Evolutionary conservation across 2,797 vertebrate species (phyloP).

Genomic region (Lycodopsis pacificus): DNA sequence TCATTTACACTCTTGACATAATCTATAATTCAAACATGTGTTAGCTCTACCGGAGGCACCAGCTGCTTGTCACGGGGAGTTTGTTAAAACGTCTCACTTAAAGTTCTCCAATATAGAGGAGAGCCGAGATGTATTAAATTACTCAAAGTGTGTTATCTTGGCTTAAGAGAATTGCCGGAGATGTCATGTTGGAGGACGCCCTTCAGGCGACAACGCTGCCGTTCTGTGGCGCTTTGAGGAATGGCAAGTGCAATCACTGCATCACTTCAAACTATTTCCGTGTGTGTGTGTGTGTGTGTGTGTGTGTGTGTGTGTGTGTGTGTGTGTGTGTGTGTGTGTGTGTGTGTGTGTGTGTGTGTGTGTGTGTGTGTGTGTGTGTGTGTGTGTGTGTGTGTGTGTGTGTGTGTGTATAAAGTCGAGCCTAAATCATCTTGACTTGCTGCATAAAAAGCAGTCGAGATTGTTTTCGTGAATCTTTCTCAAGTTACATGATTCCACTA

Average conservation of each 20-base stretch:
- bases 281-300: no score
- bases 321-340: no score
- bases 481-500: background rate
- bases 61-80: conserved; percentile 68
- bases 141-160: conserved; percentile 62
- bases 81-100: conserved; percentile 75
- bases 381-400: no score
- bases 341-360: no score
- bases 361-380: no score
- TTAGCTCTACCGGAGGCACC: conserved; percentile 60
- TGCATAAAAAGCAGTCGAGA: background rate
- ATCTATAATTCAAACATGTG: conserved; percentile 80
- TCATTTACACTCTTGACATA: conserved; percentile 77
- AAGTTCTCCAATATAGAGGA: conserved; percentile 54
- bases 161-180: conserved; percentile 66
- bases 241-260: conserved; percentile 13
- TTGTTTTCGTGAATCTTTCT: background rate
- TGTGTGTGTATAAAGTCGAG: background rate
- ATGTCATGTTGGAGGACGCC: conserved; percentile 44
- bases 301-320: background rate
- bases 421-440: background rate
- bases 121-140: conserved; percentile 63
- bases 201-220: conserved; percentile 57
- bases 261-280: background rate
- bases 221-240: conserved; percentile 51